A percentile compares a stretch with the other conserved stretches of the same genome.
Evolutionary conservation across 2,113 vertebrate genomes (phyloP).

Genomic region (Carassius auratus): DNA sequence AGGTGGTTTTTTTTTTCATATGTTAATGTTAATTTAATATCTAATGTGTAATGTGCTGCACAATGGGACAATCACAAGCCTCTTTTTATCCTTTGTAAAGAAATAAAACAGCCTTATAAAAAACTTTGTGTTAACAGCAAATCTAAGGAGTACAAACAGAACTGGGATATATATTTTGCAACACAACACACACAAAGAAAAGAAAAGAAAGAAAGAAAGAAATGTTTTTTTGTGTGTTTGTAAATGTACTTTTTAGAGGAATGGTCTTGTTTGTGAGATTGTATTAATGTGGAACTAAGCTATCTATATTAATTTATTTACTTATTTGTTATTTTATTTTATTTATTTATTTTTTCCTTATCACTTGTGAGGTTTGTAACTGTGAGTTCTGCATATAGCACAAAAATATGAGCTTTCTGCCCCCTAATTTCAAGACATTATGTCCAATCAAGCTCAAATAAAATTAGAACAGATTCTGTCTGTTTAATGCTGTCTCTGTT

Average conservation of each 20-base stretch:
- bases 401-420: conserved; percentile 27
- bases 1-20: no score
- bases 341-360: conserved; percentile 43
- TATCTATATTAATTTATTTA: conserved; percentile 67
- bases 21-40: no score
- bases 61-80: conserved; percentile 82
- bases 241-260: conserved; percentile 96
- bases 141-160: conserved; percentile 84
- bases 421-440: conserved; percentile 71
- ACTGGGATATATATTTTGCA: conserved; percentile 90
- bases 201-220: no score
- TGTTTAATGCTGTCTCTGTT: conserved; percentile 47
- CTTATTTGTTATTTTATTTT: background rate
- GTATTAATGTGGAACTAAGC: conserved; percentile 77
- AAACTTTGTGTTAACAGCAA: conserved; percentile 72
- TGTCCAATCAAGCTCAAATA: conserved; percentile 78
- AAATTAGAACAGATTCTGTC: conserved; percentile 73
- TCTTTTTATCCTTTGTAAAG: conserved; percentile 89
- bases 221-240: conserved; percentile 83
- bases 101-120: conserved; percentile 77
- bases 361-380: conserved; percentile 41
- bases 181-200: conserved; percentile 48
- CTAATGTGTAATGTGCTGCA: conserved; percentile 64
- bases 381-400: conserved; percentile 30
- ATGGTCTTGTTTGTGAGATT: conserved; percentile 95